Percentiles rank a stretch among this genome's conserved stretches.
These are phyloP conservation scores for Lepidocyrtinus sp. DNA, from an alignment of 2,888 invertebrate species.

Conservation along the genomic window DNA sequence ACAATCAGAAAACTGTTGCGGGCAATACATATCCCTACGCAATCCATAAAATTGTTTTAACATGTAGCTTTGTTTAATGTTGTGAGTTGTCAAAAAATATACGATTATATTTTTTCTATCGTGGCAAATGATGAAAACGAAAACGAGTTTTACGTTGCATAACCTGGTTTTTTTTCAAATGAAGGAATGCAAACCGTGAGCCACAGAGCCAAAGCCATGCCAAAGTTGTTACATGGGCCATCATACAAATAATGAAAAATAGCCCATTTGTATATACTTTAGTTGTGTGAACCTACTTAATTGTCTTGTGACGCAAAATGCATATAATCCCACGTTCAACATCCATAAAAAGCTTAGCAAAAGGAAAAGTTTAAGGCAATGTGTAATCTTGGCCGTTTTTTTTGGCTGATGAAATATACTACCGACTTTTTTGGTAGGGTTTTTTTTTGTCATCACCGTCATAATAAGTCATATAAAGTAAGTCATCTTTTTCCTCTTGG, in stretches of 20 bases:
- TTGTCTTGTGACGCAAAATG: conserved; percentile 4
- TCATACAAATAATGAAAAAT: neutral
- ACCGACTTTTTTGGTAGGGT: conserved; percentile 16
- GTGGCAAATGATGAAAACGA: conserved; percentile 6
- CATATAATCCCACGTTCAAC: conserved; percentile 18
- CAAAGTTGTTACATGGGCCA: too few relatives aligned
- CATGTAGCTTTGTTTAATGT: neutral
- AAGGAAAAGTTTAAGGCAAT: conserved; percentile 14
- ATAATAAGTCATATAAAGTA: conserved; percentile 37
- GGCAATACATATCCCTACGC: neutral
- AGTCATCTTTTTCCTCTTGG: conserved; percentile 57
- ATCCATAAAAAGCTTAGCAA: conserved; percentile 7
- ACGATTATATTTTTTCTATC: neutral
- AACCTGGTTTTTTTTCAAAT: conserved; percentile 16
- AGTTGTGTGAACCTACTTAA: conserved; percentile 9
- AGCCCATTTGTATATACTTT: neutral
- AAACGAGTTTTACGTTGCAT: conserved; percentile 9
- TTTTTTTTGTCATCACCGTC: conserved; percentile 46
- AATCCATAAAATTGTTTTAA: neutral
- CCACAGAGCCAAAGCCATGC: too few relatives aligned
- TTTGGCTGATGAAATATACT: neutral
- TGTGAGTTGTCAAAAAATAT: conserved; percentile 10
- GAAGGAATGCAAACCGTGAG: too few relatives aligned
- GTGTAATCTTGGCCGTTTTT: conserved; percentile 3
- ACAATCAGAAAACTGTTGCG: conserved; percentile 33